Percentiles rank a stretch among this genome's conserved stretches.
Conservation (phyloP, 2,113 vertebrate species). For the Lophura nycthemera region DNA sequence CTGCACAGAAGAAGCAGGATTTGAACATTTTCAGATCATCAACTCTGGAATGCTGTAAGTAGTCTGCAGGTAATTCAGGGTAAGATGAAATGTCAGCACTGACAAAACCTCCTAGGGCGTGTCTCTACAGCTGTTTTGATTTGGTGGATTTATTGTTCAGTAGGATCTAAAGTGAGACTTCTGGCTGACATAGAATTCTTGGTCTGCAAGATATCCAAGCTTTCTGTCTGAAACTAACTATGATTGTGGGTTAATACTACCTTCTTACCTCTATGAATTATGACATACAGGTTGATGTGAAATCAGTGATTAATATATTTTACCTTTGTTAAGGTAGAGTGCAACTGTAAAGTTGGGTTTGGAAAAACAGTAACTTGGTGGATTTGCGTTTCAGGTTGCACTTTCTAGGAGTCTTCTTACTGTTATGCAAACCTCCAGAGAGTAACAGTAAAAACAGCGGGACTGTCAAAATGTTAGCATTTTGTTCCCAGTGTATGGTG, state of each 20-base stretch:
- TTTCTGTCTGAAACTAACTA: neutral
- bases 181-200: neutral
- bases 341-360: neutral
- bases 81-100: neutral
- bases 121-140: neutral
- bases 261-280: neutral
- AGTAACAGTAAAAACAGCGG: neutral
- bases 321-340: neutral
- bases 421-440: neutral
- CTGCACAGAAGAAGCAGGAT: neutral
- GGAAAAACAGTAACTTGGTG: neutral
- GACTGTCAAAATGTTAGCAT: neutral
- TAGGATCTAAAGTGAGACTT: neutral
- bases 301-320: neutral
- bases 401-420: neutral
- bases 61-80: neutral
- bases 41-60: neutral
- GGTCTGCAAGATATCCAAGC: neutral
- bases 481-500: neutral
- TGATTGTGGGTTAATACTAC: neutral
- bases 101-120: neutral
- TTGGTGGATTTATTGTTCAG: neutral
- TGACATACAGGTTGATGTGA: neutral
- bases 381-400: neutral
- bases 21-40: neutral